Evolutionary conservation across 2,113 vertebrate species (phyloP).

Genomic region (Colistium nudipinnis): DNA sequence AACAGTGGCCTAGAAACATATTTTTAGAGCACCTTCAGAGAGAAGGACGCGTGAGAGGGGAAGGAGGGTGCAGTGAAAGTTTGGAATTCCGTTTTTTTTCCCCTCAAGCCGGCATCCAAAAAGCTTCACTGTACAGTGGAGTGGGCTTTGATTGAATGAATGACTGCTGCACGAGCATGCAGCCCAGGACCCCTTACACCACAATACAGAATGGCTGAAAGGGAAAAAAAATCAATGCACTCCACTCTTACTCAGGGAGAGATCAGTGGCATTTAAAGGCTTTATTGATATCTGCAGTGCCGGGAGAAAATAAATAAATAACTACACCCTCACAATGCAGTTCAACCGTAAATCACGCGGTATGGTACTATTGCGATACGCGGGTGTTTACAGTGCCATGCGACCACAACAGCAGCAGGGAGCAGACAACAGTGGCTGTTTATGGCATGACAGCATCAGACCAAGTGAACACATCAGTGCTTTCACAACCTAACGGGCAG

Average conservation of each 20-base stretch:
- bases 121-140: not conserved
- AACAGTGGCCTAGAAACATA: slow-evolving; percentile 7
- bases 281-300: slow-evolving; percentile 6
- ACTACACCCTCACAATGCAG: not conserved
- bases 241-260: not conserved
- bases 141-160: not conserved
- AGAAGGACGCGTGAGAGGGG: slow-evolving; percentile 1
- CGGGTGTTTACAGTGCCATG: not conserved
- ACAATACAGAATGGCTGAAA: slow-evolving; percentile 9
- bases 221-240: slow-evolving; percentile 40
- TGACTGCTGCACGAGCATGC: not conserved
- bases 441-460: not conserved
- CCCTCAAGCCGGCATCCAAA: not conserved
- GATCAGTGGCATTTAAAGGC: not conserved
- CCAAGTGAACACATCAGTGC: not conserved
- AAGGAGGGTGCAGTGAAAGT: not conserved
- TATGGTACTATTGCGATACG: not conserved
- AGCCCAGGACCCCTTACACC: not conserved
- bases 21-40: slow-evolving; percentile 24
- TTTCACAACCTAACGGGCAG: not conserved
- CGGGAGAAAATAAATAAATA: not conserved
- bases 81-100: no score
- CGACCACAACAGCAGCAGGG: not conserved
- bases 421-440: not conserved
- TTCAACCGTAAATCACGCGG: not conserved